Conservation (phyloP, 2,113 vertebrate genomes). For the Lycocorax pyrrhopterus region DNA sequence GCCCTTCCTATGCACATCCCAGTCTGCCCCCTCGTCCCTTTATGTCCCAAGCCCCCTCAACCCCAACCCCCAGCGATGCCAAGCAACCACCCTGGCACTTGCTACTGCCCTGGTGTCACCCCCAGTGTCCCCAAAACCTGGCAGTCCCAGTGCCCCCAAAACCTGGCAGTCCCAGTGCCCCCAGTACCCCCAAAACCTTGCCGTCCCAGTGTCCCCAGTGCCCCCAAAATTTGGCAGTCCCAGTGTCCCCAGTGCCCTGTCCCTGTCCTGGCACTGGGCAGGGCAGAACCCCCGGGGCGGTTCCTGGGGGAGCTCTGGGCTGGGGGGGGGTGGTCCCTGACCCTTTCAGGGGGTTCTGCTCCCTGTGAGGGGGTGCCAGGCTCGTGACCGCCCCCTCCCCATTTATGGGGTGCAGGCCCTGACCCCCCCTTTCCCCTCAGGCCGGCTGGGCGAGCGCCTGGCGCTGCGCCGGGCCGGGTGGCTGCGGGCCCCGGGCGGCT, state of each 20-base stretch:
- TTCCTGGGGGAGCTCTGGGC: neutral
- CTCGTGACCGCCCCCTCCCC: rapidly evolving
- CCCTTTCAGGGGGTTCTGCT: neutral
- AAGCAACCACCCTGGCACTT: too few relatives aligned
- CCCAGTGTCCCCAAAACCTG: neutral
- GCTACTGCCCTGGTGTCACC: too few relatives aligned
- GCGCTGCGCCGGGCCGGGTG: neutral
- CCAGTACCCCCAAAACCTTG: too few relatives aligned
- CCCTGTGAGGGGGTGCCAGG: neutral
- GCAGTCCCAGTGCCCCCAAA: too few relatives aligned
- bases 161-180: neutral
- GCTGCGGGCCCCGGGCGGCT: neutral
- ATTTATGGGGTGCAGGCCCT: neutral
- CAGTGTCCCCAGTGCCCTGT: neutral
- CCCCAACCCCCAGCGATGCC: too few relatives aligned
- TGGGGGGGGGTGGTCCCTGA: neutral
- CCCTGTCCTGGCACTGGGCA: neutral
- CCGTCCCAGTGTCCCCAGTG: neutral
- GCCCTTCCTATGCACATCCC: neutral
- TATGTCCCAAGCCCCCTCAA: too few relatives aligned
- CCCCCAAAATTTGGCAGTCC: neutral
- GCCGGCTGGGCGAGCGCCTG: neutral
- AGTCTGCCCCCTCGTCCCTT: neutral
- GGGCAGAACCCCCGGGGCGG: neutral
- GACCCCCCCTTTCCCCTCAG: neutral